These are phyloP conservation scores for Pachypanchax playfairii DNA, from an alignment of 2,113 vertebrate species.

Conservation along the genomic window DNA sequence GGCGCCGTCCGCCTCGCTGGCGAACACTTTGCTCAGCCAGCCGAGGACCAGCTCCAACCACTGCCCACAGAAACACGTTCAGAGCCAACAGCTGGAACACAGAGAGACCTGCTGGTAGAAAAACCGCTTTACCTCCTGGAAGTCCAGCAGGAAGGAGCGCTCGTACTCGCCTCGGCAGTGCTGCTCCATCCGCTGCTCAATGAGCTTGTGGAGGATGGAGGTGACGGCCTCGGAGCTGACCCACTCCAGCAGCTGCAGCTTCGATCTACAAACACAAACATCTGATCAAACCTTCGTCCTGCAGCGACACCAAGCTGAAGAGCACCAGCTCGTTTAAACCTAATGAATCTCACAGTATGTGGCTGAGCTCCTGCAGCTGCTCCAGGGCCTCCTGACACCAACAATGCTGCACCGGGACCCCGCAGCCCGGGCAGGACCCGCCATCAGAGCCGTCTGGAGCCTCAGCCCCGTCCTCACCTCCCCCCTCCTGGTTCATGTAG, in stretches of 20 bases:
- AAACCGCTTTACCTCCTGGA: constrained; percentile 85
- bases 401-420: constrained; percentile 77
- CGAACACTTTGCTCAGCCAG: constrained; percentile 93
- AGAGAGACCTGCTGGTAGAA: background rate
- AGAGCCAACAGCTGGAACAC: background rate
- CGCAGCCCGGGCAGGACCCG: constrained; percentile 83
- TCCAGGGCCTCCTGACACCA: constrained; percentile 91
- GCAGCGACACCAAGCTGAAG: background rate
- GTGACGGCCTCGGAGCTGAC: constrained; percentile 92
- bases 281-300: background rate
- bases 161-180: constrained; percentile 94
- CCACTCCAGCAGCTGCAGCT: constrained; percentile 89
- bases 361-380: constrained; percentile 88
- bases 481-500: constrained; percentile 86
- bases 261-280: constrained; percentile 74
- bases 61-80: constrained; percentile 60
- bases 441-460: constrained; percentile 29
- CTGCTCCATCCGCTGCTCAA: constrained; percentile 92
- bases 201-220: constrained; percentile 90
- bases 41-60: constrained; percentile 95
- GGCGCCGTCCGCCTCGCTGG: constrained; percentile 49
- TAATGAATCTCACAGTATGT: constrained; percentile 85
- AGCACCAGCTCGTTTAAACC: too few relatives aligned
- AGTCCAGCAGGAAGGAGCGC: constrained; percentile 90
- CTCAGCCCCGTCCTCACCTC: constrained; percentile 39